Base-by-base conservation (phyloP, 2,113 vertebrate genomes). In the Peucedramus taeniatus region DNA sequence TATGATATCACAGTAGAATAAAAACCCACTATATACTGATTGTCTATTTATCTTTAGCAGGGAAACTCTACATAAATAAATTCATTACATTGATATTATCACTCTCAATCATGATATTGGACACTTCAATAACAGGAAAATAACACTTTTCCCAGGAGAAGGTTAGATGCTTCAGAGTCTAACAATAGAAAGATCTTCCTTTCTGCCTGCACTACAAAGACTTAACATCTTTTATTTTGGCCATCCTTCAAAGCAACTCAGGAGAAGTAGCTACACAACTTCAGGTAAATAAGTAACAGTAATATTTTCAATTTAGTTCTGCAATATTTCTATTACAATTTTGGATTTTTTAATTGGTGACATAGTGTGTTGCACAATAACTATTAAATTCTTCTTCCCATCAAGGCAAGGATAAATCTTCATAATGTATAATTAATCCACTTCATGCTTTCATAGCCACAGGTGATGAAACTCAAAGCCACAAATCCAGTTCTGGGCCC, bases 41-140 rank as follows among this genome's bases (percentile, higher is more conserved):
- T 50, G 88, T 81, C 14, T 28, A 84, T 95, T 95, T 95, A 83
- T 87, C 71, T 94, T 95, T 93, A 89, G 30, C 64, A 70, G 53
- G 42, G 51, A 81, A 94, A 93, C 18, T 44, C 85, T 61, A 53
- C 60, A 91, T 84, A 92, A 94, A 95, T 95, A 94, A 96, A 94
- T 95, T 96, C n/a, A 44, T 69, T 87, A 68, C 45, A 74, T 45
- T 95, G 77, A 94, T 81, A 95, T 96, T 93, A 94, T 95, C 49
- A 94, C 40, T 96, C 53, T 96, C 40, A 89, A 33, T 80, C 75
- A 88, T 93, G 80, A 61, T 74, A 54, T 69, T 77, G 20, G n/a
- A 75, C 96, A 66, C 63, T 92, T 91, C 80, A 96, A 87, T 93
- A 97, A 94, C 70, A 95, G 91, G 75, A 82, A 96, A 97, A 96